Evolutionary conservation across 2,797 vertebrate genomes (phyloP), one percentile per base, ranked within the genome.

Genomic region (Oophaga sylvatica): DNA sequence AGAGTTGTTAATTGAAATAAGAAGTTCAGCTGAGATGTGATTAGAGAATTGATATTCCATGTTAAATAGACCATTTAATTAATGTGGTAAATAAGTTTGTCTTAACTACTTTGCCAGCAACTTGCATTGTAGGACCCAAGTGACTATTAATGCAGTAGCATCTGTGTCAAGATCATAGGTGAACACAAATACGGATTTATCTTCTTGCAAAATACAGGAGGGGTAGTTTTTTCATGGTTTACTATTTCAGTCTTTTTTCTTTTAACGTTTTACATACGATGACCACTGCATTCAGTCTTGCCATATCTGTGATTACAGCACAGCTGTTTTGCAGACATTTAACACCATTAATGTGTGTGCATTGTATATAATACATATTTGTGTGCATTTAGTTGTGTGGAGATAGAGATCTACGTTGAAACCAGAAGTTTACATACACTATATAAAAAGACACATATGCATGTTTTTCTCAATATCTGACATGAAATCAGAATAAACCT

Each of bases 41-140:
- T 94, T 94, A 94, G 94, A 95, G 93, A 91, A 92, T 91, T 94
- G 93, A 94, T 94, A 94, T 92, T 94, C 92, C 87, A 65, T 93
- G 94, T 94, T 94, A 93, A 95, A 93, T 92, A 93, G 93, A 92
- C 91, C 92, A 71, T 93, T 94, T 95, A 94, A 95, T 95, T 94
- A 94, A 92, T 90, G 92, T 92, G 90, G 92, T 93, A 94, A 94
- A 93, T 92, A 93, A 91, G 91, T 94, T 92, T 93, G 92, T 93
- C 93, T 93, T 91, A 90, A 91, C 83, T 89, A 87, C 90, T 91
- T 93, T 92, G 90, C 91, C 85, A 91, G 89, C 90, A 90, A 87
- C 91, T 91, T 93, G 65, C 0, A 63, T 90, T 90, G 89, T 88
- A 77, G 91, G 90, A 91, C 88, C 88, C 83, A 85, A 91, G 91